Evolutionary conservation across 2,113 vertebrate species (phyloP).

Genomic region (Seriola aureovittata): DNA sequence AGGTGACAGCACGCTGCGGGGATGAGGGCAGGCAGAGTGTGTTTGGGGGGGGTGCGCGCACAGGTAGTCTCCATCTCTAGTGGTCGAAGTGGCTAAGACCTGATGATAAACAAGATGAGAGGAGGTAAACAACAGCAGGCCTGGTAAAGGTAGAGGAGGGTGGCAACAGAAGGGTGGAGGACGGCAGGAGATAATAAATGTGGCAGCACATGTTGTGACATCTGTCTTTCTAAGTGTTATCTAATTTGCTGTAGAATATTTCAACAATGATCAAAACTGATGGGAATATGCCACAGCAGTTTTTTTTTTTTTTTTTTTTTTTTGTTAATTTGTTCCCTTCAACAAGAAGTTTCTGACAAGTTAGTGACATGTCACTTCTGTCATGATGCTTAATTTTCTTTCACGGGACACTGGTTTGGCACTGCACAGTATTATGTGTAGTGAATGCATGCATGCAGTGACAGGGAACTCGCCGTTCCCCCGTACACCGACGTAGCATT

Average conservation of each 20-base stretch:
- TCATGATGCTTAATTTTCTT: conserved; percentile 12
- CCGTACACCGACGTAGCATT: not conserved
- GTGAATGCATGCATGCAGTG: conserved; percentile 2
- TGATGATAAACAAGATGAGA: conserved; percentile 84
- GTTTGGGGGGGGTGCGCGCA: not conserved
- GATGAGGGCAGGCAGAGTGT: conserved; percentile 27
- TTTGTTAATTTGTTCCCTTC: conserved; percentile 6
- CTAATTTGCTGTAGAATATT: conserved; percentile 86
- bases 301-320: conserved; percentile 15
- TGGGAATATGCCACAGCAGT: conserved; percentile 63
- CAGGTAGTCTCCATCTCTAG: conserved; percentile 50
- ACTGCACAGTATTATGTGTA: conserved; percentile 1
- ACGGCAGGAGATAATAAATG: conserved; percentile 77
- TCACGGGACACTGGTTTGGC: not conserved
- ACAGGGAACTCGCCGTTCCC: not conserved
- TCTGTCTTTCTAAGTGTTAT: conserved; percentile 87
- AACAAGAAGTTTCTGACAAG: conserved; percentile 65
- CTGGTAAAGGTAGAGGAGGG: conserved; percentile 81
- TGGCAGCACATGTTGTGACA: conserved; percentile 87
- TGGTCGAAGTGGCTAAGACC: conserved; percentile 58
- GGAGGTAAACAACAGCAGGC: conserved; percentile 86
- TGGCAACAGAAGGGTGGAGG: conserved; percentile 77
- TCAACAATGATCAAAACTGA: conserved; percentile 86
- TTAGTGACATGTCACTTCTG: conserved; percentile 59
- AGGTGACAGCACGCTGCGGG: conserved; percentile 31